phyloP scores from a whole-genome alignment of 1,140 invertebrate genomes.

The Hestina assimilis region DNA sequence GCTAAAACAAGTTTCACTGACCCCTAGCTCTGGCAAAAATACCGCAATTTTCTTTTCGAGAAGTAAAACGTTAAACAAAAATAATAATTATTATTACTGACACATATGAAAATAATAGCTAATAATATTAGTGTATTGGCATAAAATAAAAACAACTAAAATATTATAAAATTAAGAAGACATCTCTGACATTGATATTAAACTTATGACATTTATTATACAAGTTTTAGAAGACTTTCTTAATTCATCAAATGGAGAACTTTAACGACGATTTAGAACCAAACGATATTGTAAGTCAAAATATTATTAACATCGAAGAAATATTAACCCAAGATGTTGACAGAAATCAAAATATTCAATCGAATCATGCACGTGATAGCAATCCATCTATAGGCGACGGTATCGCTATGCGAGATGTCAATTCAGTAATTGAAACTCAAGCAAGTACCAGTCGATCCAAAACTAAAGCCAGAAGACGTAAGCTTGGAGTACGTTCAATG shows the following conservation, averaged over 20 bases:
- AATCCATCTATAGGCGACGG: slow-evolving; percentile 5
- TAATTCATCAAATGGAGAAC: neutral
- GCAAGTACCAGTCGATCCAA: slow-evolving; percentile 7
- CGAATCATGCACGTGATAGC: neutral
- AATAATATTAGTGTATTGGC: too few species aligned
- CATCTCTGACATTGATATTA: too few species aligned
- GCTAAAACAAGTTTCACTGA: too few species aligned
- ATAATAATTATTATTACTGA: too few species aligned
- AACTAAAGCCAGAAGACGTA: neutral
- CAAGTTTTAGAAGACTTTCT: too few species aligned
- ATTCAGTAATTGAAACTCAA: neutral
- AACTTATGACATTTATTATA: too few species aligned
- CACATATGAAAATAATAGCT: too few species aligned
- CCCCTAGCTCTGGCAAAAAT: too few species aligned
- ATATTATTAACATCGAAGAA: neutral
- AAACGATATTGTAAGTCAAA: neutral
- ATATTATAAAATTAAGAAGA: too few species aligned
- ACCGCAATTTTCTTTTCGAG: too few species aligned
- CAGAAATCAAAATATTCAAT: neutral
- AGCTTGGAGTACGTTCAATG: slow-evolving; percentile 9
- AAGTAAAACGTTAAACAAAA: too few species aligned
- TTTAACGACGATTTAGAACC: neutral
- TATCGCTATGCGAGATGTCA: neutral
- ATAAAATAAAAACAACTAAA: too few species aligned
- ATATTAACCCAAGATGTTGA: neutral